Evolutionary conservation across 2,797 vertebrate genomes (phyloP).

Genomic region (Acanthurus leucopareius): DNA sequence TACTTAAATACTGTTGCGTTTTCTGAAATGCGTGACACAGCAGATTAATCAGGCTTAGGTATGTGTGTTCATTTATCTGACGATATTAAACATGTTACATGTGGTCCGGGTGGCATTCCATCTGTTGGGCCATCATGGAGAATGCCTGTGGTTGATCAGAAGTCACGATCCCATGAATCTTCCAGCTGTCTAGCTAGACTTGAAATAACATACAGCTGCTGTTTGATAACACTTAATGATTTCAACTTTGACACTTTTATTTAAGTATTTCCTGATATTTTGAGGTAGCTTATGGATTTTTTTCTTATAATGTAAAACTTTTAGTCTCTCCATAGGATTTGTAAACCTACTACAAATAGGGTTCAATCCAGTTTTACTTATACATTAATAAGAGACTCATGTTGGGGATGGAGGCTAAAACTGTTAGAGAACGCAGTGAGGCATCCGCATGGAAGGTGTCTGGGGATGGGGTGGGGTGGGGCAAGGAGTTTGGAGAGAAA

Average conservation of each 20-base stretch:
- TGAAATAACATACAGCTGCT: conserved; percentile 39
- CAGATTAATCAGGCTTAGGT: conserved; percentile 56
- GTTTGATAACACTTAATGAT: conserved; percentile 2
- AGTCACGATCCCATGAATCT: conserved; percentile 48
- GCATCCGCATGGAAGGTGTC: not conserved
- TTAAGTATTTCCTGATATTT: not conserved
- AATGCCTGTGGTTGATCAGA: conserved; percentile 42
- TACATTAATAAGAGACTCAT: not conserved
- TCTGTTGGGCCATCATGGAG: conserved; percentile 46
- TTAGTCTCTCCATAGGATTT: too few relatives aligned
- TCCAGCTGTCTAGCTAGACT: conserved; percentile 40
- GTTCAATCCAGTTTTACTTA: too few relatives aligned
- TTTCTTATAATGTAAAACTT: too few relatives aligned
- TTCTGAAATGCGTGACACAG: conserved; percentile 42
- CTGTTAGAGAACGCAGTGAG: conserved; percentile 5
- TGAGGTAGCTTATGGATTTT: not conserved
- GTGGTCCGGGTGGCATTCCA: conserved; percentile 43
- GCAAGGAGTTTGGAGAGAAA: conserved; percentile 1
- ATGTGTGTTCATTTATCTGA: conserved; percentile 58
- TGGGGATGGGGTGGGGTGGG: not conserved
- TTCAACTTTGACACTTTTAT: not conserved
- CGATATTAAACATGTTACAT: conserved; percentile 52
- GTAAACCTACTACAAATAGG: too few relatives aligned
- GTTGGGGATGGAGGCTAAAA: not conserved
- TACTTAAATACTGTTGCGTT: conserved; percentile 34